These are phyloP conservation scores for Suricata suricatta DNA, from an alignment of 2,113 vertebrate species.

Conservation along the genomic window DNA sequence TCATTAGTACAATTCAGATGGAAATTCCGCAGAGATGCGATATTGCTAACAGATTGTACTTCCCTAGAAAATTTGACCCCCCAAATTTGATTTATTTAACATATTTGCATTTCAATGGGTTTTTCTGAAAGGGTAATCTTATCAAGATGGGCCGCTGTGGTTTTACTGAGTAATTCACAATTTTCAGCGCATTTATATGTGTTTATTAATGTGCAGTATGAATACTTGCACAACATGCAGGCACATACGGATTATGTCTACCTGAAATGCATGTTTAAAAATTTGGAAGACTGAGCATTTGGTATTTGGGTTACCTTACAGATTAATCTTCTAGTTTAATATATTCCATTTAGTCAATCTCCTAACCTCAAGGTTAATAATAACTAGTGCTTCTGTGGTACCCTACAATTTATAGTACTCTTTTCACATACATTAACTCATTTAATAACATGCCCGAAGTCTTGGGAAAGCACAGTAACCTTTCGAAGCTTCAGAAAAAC, in stretches of 20 bases:
- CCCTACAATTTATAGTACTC: background rate
- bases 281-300: background rate
- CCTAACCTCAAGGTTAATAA: background rate
- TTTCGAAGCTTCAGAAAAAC: background rate
- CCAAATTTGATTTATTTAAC: conserved; percentile 78
- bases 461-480: background rate
- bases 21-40: conserved; percentile 67
- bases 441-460: background rate
- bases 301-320: background rate
- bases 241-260: background rate
- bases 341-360: background rate
- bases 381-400: background rate
- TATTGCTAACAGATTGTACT: conserved; percentile 72
- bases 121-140: conserved; percentile 68
- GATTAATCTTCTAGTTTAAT: background rate
- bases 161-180: conserved; percentile 61
- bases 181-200: conserved; percentile 59
- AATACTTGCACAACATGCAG: background rate
- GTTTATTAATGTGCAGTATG: conserved; percentile 20
- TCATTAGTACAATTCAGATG: conserved; percentile 74
- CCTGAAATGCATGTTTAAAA: background rate
- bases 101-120: conserved; percentile 74
- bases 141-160: conserved; percentile 61
- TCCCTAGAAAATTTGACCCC: conserved; percentile 68
- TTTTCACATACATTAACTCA: background rate